phyloP scores from a whole-genome alignment of 2,797 vertebrate species.

The Anniella stebbinsi region DNA sequence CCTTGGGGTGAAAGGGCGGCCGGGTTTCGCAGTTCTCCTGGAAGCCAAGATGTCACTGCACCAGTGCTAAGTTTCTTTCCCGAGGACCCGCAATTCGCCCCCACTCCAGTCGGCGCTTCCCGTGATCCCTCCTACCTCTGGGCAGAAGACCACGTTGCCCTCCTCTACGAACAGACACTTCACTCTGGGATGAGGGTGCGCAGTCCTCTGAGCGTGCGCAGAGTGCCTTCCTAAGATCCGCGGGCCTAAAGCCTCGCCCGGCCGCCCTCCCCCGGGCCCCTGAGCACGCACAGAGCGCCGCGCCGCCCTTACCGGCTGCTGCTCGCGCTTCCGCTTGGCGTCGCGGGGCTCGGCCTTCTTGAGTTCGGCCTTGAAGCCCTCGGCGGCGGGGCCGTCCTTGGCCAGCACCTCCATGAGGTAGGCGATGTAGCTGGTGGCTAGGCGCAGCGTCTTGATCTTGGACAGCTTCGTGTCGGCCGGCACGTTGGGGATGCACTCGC shows the following conservation, averaged over 20 bases:
- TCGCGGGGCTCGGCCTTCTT: conserved; percentile 90
- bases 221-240: not conserved
- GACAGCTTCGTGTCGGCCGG: conserved; percentile 92
- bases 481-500: conserved; percentile 92
- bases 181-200: not conserved
- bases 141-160: too few species aligned
- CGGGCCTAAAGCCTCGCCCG: not conserved
- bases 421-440: conserved; percentile 92
- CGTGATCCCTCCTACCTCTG: not conserved
- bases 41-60: too few species aligned
- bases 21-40: too few species aligned
- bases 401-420: conserved; percentile 94
- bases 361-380: conserved; percentile 94
- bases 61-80: too few species aligned
- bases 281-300: not conserved
- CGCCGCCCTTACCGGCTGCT: conserved; percentile 81
- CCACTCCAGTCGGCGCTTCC: too few species aligned
- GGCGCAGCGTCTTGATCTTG: conserved; percentile 90
- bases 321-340: conserved; percentile 90
- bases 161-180: not conserved
- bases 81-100: too few species aligned
- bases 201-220: not conserved
- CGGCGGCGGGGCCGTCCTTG: conserved; percentile 88
- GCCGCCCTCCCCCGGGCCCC: too few species aligned
- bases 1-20: too few species aligned